Percentiles rank a stretch among this genome's conserved stretches.
Conservation (phyloP, 2,113 vertebrate genomes). For the Planiliza haematocheilus region DNA sequence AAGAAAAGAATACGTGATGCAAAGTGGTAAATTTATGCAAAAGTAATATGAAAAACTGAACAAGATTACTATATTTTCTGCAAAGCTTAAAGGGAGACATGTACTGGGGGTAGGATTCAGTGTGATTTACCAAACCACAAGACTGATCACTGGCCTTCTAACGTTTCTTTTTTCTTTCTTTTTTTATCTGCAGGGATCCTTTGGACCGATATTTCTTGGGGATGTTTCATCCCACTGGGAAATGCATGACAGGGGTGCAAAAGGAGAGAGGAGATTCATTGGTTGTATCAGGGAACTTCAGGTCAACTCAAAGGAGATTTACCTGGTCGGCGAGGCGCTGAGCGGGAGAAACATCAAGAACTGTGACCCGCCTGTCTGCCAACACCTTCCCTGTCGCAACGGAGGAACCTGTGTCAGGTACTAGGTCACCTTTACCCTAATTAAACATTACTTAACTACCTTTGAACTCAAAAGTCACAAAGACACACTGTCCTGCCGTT, state of each 20-base stretch:
- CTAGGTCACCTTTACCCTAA: constrained; percentile 33
- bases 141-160: constrained; percentile 34
- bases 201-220: constrained; percentile 88
- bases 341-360: constrained; percentile 86
- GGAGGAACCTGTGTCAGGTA: constrained; percentile 89
- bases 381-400: constrained; percentile 85
- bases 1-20: neutral
- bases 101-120: constrained; percentile 19
- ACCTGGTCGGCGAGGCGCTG: constrained; percentile 82
- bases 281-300: constrained; percentile 88
- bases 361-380: constrained; percentile 84
- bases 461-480: constrained; percentile 21
- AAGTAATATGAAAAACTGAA: neutral
- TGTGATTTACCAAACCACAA: constrained; percentile 35
- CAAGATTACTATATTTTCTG: neutral
- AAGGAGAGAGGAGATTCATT: constrained; percentile 77
- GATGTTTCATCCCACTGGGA: constrained; percentile 81
- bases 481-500: neutral
- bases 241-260: constrained; percentile 59
- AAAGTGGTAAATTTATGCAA: neutral
- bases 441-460: constrained; percentile 12
- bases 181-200: constrained; percentile 74
- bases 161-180: constrained; percentile 5
- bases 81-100: constrained; percentile 12
- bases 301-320: constrained; percentile 85